A percentile compares a stretch with the other conserved stretches of the same genome.
phyloP scores from a whole-genome alignment of 2,797 vertebrate species.

The Neosilurus hyrtlii region DNA sequence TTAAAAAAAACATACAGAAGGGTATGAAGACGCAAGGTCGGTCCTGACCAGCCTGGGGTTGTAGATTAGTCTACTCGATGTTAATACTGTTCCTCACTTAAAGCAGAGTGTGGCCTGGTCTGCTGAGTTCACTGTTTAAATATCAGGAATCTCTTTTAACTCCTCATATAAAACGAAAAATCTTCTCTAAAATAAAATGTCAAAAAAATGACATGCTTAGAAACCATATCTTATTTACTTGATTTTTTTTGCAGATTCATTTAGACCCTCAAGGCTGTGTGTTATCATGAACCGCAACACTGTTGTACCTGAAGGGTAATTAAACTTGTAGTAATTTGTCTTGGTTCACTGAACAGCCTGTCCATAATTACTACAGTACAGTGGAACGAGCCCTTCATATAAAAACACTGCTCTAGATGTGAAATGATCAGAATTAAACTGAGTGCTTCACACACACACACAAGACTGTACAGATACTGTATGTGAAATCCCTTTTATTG shows the following conservation, averaged over 20 bases:
- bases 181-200: no score
- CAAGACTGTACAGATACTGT: background rate
- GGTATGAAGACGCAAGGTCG: no score
- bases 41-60: no score
- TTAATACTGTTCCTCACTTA: background rate
- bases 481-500: slow-evolving; percentile 3
- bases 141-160: background rate
- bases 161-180: no score
- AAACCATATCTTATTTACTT: background rate
- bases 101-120: background rate
- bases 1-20: no score
- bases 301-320: background rate
- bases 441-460: no score
- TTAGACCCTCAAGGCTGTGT: background rate
- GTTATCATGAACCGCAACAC: background rate
- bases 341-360: background rate
- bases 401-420: no score
- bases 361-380: no score
- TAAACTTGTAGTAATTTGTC: background rate
- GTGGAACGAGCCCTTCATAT: no score
- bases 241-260: background rate
- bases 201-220: no score
- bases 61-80: background rate
- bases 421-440: no score
- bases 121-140: background rate